Base-by-base conservation (phyloP, 2,888 invertebrate genomes). In the Pyrrhosoma nymphula region DNA sequence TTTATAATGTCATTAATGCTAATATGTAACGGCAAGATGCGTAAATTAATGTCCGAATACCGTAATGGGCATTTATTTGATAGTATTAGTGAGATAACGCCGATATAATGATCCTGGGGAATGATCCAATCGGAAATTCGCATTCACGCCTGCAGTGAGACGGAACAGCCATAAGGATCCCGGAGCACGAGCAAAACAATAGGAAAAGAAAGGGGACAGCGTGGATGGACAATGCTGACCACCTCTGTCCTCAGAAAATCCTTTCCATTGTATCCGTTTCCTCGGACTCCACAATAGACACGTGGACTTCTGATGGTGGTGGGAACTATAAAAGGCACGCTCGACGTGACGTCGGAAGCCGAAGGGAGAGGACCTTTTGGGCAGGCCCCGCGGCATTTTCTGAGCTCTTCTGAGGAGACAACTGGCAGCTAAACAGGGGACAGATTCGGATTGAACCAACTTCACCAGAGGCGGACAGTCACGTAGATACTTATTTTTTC, bases 241-340 rank as follows among this genome's bases (percentile, higher is more conserved):
- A 69, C 69, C 69, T 75, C 47, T 69, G 69, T 93, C 69, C 69
- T 69, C 69, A 18, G 26, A n/a, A 60, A 16, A 69, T 47, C 39
- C 63, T 75, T 93, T 47, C 93, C 93, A 93, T 93, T 93, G 91
- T 91, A 39, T 69, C 47, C 47, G 75, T 75, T 93, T 75, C 93
- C 75, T 93, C 69, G 93, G 69, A 93, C 63, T 93, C n/a, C 63
- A 93, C 93, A 93, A 93, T 75, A 69, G 93, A 69, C 69, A 75
- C 69, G 93, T 93, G 93, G 69, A 93, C 69, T 75, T 93, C 75
- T 69, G 93, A 69, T 60, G 93, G 56, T 56, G 47, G 82, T 89
- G 56, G 56, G 12, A 89, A 56, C 89, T 89, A 88, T 91, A 91
- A 69, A 93, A 93, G 93, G 60, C 69, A 63, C 55, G 47, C 75